Evolutionary conservation across 2,797 vertebrate species (phyloP), one percentile per base, ranked within the genome.

Genomic region (Microctenopoma lineatum): DNA sequence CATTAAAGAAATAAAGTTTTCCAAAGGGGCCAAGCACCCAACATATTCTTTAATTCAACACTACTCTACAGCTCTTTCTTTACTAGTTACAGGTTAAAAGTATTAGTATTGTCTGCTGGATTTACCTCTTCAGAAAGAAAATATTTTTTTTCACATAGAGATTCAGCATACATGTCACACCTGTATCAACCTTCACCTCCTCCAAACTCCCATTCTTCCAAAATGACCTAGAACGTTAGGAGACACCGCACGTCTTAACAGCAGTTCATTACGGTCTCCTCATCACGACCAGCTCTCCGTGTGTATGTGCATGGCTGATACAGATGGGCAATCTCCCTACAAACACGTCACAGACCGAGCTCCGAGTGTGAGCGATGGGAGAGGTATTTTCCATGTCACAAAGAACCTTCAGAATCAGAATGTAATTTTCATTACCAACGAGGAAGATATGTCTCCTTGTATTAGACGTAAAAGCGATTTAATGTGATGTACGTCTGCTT

Each of bases 401-500:
- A 85, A 86, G 81, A 80, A 75, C 76, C 76, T 77, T 80, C 8
- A 45, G 44, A 45, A n/a, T 45, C 84, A 77, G 68, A 81, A 89
- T 87, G 84, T 87, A 83, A 89, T 87, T 93, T 89, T 90, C 84
- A 90, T 92, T 85, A 89, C 66, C 65, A 60, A 75, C 62, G 63
- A 85, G 64, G 70, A 61, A 83, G 89, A 89, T 83, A 81, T 80
- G 85, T 79, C 82, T 90, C 55, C 82, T 90, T 90, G 87, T 88
- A 79, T 87, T 82, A 88, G 81, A 78, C 63, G 60, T 73, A 85
- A 68, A 83, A 89, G 83, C 21, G 70, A 91, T 92, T 92, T 91
- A 91, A 93, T 90, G 91, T 91, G 58, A 89, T 85, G 88, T 90
- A 92, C 66, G 87, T 77, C 82, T 85, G 84, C 77, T 90, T 90